A percentile compares a stretch with the other conserved stretches of the same genome.
Conservation (phyloP, 2,797 vertebrate species). For the Telmatherina bonti region DNA sequence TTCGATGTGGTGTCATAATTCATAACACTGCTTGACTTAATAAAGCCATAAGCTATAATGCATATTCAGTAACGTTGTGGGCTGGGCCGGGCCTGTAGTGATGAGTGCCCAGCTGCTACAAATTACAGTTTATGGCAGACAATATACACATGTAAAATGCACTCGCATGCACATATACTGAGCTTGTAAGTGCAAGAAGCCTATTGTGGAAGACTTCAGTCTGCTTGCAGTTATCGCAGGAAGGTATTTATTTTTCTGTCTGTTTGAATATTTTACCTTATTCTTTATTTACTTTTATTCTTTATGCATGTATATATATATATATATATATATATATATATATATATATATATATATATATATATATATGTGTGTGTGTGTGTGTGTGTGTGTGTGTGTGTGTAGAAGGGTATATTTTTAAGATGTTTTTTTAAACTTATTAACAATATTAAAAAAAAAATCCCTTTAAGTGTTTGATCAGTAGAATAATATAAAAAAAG, state of each 20-base stretch:
- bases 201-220: slow-evolving; percentile 22
- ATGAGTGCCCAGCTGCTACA: slow-evolving; percentile 65
- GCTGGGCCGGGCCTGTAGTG: slow-evolving; percentile 57
- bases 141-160: slow-evolving; percentile 27
- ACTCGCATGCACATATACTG: not conserved
- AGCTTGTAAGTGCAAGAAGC: slow-evolving; percentile 13
- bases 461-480: too few relatives aligned
- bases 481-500: not conserved
- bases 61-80: slow-evolving; percentile 81
- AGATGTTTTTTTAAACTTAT: too few relatives aligned
- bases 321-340: too few relatives aligned
- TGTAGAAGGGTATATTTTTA: too few relatives aligned
- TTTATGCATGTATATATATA: too few relatives aligned
- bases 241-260: too few relatives aligned
- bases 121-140: slow-evolving; percentile 67
- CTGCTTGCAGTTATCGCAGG: not conserved
- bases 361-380: too few relatives aligned
- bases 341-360: too few relatives aligned
- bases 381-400: too few relatives aligned
- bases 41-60: slow-evolving; percentile 85
- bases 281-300: not conserved
- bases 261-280: too few relatives aligned
- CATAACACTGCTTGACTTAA: slow-evolving; percentile 78
- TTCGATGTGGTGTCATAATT: slow-evolving; percentile 76
- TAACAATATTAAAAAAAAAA: too few relatives aligned